Evolutionary conservation across 2,888 invertebrate genomes (phyloP).

Genomic region (Crossocerus cetratus): DNA sequence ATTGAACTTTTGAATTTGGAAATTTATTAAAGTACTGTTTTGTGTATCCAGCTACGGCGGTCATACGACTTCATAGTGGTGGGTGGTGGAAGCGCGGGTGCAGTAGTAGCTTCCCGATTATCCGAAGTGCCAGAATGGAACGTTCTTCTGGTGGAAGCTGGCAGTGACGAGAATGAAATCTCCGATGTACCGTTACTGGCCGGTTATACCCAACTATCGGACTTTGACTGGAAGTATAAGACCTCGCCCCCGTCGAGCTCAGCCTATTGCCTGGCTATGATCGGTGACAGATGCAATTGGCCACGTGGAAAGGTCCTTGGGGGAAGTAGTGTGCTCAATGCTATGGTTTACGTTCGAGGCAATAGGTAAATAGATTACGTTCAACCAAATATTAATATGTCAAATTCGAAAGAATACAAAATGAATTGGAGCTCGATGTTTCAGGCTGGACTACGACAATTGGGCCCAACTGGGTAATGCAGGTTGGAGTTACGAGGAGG

Average conservation of each 20-base stretch:
- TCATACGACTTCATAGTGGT: conserved; percentile 93
- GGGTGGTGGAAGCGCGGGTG: conserved; percentile 93
- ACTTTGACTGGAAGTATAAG: conserved; percentile 95
- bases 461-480: conserved; percentile 91
- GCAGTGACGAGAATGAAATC: conserved; percentile 92
- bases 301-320: conserved; percentile 94
- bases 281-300: conserved; percentile 93
- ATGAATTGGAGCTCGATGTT: conserved; percentile 3
- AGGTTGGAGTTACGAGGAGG: conserved; percentile 91
- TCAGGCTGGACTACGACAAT: conserved; percentile 85
- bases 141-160: conserved; percentile 90
- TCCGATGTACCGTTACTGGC: conserved; percentile 92
- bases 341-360: conserved; percentile 94
- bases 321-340: conserved; percentile 92
- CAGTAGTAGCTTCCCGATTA: conserved; percentile 90
- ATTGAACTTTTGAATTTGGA: neutral
- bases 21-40: neutral
- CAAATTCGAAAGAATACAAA: neutral
- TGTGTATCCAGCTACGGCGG: conserved; percentile 79
- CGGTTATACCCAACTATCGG: conserved; percentile 90
- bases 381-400: neutral
- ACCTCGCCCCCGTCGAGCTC: conserved; percentile 87
- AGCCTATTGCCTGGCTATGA: conserved; percentile 92
- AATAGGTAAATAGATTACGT: conserved; percentile 80
- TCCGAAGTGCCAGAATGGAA: conserved; percentile 90